Evolutionary conservation across 2,888 invertebrate genomes (phyloP).

Genomic region (Drosophila diplacantha): DNA sequence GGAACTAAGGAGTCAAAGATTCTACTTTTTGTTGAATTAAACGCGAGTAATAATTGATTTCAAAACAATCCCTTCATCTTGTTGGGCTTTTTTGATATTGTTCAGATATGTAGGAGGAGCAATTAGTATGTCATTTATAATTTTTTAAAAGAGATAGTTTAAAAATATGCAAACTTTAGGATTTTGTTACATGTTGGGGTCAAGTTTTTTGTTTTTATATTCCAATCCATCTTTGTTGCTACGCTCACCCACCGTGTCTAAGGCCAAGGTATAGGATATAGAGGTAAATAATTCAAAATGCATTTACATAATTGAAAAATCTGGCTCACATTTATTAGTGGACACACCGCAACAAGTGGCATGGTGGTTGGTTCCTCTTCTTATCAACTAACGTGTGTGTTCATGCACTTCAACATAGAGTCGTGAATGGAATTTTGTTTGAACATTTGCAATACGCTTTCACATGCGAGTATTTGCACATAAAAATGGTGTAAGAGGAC

Average conservation of each 20-base stretch:
- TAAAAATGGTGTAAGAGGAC: conserved; percentile 52
- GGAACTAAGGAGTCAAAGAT: background rate
- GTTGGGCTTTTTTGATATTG: background rate
- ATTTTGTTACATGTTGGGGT: background rate
- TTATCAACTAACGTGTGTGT: conserved; percentile 54
- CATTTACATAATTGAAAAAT: conserved; percentile 16
- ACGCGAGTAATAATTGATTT: background rate
- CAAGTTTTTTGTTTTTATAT: no score
- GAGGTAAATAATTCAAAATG: background rate
- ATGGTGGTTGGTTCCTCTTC: conserved; percentile 25
- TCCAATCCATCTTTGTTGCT: no score
- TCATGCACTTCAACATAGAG: conserved; percentile 35
- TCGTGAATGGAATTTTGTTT: conserved; percentile 60
- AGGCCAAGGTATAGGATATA: background rate
- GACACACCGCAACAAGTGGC: background rate
- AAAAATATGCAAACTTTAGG: no score
- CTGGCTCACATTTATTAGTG: conserved; percentile 24
- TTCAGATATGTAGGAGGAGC: no score
- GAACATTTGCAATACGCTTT: conserved; percentile 52
- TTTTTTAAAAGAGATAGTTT: no score
- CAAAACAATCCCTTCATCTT: background rate
- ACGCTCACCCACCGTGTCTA: no score
- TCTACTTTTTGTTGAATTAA: background rate
- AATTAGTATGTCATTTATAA: no score
- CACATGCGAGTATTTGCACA: conserved; percentile 23